Conservation (phyloP, 1,140 invertebrate genomes). For the Drosophila lowei region DNA sequence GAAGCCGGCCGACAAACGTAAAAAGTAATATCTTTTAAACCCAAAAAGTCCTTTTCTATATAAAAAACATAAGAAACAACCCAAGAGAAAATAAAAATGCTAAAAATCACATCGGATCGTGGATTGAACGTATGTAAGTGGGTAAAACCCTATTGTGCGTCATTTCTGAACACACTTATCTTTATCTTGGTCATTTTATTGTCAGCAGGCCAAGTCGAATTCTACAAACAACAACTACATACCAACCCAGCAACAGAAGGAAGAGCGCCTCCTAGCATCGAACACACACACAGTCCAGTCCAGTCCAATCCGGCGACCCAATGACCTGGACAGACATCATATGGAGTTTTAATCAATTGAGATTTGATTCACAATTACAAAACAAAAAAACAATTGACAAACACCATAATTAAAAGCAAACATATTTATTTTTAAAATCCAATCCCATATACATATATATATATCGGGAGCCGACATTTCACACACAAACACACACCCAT, state of each 20-base stretch:
- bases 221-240: conserved; percentile 33
- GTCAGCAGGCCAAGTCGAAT: conserved; percentile 57
- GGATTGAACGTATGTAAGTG: conserved; percentile 62
- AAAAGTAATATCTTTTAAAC: conserved; percentile 95
- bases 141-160: conserved; percentile 33
- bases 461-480: conserved; percentile 9
- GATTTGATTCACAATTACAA: conserved; percentile 66
- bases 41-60: conserved; percentile 87
- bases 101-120: conserved; percentile 48
- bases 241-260: conserved; percentile 22
- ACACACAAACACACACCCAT: conserved; percentile 27
- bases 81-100: conserved; percentile 57
- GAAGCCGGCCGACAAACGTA: conserved; percentile 99
- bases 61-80: conserved; percentile 45
- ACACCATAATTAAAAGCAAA: conserved; percentile 57
- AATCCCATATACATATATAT: conserved; percentile 21
- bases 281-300: not conserved
- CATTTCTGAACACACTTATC: conserved; percentile 49
- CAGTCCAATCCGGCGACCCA: conserved; percentile 31
- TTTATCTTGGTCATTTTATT: conserved; percentile 64
- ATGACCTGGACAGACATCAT: conserved; percentile 29
- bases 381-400: conserved; percentile 31
- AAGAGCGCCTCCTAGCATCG: conserved; percentile 3
- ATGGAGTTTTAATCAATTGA: conserved; percentile 57
- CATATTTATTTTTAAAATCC: conserved; percentile 52